Percentiles rank a stretch among this genome's conserved stretches.
Evolutionary conservation across 2,113 vertebrate genomes (phyloP).

Genomic region (Tautogolabrus adspersus): DNA sequence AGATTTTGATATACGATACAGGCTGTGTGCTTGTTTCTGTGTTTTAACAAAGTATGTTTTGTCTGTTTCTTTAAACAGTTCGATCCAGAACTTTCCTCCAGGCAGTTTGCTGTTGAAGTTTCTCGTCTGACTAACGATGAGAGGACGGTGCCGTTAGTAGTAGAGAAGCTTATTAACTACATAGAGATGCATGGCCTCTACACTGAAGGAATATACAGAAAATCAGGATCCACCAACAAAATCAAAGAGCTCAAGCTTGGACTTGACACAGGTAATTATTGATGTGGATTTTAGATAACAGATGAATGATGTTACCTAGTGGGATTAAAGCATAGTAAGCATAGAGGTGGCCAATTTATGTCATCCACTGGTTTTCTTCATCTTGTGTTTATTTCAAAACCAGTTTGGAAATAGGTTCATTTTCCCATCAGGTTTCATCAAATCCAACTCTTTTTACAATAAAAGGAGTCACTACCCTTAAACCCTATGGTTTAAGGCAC

Average conservation of each 20-base stretch:
- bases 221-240: slow-evolving; percentile 97
- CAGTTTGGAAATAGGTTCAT: no score
- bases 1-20: neutral
- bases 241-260: slow-evolving; percentile 95
- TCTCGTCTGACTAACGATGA: slow-evolving; percentile 94
- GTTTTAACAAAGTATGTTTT: neutral
- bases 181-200: slow-evolving; percentile 99
- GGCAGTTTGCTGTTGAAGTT: slow-evolving; percentile 96
- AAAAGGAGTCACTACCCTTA: no score
- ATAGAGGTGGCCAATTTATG: no score
- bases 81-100: slow-evolving; percentile 92
- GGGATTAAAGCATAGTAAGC: no score
- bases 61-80: slow-evolving; percentile 82
- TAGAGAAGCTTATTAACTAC: slow-evolving; percentile 98
- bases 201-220: slow-evolving; percentile 97
- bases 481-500: neutral
- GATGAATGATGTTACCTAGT: neutral
- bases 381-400: no score
- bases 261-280: slow-evolving; percentile 89
- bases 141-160: slow-evolving; percentile 91
- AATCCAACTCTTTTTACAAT: neutral
- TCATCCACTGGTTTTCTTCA: no score
- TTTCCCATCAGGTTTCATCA: neutral
- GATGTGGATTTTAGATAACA: neutral
- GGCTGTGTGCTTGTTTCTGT: neutral